Evolutionary conservation across 2,888 invertebrate species (phyloP), one percentile per base, ranked within the genome.

Genomic region (Micoletzkya japonica): DNA sequence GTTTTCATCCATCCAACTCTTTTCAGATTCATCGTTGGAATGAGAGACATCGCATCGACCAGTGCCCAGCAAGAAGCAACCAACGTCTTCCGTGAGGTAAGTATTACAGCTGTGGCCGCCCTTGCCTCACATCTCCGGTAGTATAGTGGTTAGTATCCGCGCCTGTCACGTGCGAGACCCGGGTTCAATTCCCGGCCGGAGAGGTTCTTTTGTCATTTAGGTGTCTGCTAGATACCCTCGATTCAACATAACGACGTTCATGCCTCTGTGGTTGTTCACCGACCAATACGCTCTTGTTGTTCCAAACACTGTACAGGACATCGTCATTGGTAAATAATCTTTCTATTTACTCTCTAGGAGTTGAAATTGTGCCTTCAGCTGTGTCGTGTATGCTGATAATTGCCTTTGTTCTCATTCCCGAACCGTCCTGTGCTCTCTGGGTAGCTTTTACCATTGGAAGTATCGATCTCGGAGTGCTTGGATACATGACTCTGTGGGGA

Each of bases 401-500:
- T 58, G 93, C 94, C 0, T 92, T 94, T 84, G 90, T 95, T 74
- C 94, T 95, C 86, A 94, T 95, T 66, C 95, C 95, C 0, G 93
- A 94, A 85, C 89, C 93, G 3, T 88, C 93, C n/a, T 94, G 94
- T 86, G 93, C 93, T 0, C 87, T 95, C 10, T 95, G 94, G 94
- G 94, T 95, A 0, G 93, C 94, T 2, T 57, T 68, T 49, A 56
- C 68, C 24, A 58, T 68, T 4, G 68, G 57, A 70, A 94, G 94
- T 7, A 95, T 95, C 78, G 94, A 94, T 87, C 88, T 92, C 10
- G 95, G 95, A 1, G 94, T 95, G 0, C 91, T 94, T 0, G 95
- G 95, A 4, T 95, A 94, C 88, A 95, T 95, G 95, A 92, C 94
- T 0, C 88, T 94, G 24, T 95, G 95, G 95, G 91, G 91, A 80